Base-by-base conservation (phyloP, 2,888 invertebrate species). In the Cantharis rustica region DNA sequence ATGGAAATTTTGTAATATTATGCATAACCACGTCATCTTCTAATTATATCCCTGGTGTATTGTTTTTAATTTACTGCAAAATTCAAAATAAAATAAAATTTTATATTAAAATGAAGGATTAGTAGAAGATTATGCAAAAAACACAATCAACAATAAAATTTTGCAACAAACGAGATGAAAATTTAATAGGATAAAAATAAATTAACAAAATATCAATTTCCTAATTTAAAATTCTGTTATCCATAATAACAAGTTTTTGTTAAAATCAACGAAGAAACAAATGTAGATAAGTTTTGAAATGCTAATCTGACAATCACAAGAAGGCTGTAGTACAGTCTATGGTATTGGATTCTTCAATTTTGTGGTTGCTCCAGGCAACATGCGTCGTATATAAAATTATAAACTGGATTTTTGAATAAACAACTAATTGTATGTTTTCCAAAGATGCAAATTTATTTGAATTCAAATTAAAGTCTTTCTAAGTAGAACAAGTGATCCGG, bases 1-100 rank as follows among this genome's bases (percentile, higher is more conserved):
- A 75, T 75, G 75, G 17, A 75, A 75, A 75, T 75, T 75, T 75
- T 71, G 64, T 47, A 61, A 71, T 70, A 71, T 70, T 75, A 75
- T 75, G 75, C 75, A 71, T 71, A 75, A 71, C 70, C 75, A 75
- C 75, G 75, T 17, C 64, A 66, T 23, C 20, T 66, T 66, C 17
- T 66, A 66, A 66, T 20, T 66, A 17, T 66, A 66, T 20, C 16
- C 64, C 64, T 66, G 7, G 64, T 66, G 64, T 66, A 17, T 66
- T 66, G 20, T 66, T 66, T 66, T 66, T 47, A 47, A 47, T 47
- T 47, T n/a, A n/a, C 47, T 47, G 4, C n/a, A 47, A 47, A 47
- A 47, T 47, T 47, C n/a, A 47, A 47, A 47, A n/a, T n/a, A 47
- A 47, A 47, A 9, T 47, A n/a, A 47, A 47, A 47, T 47, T 47